These are phyloP conservation scores for Ctenochaetus hawaiiensis DNA, from an alignment of 2,797 vertebrate species.

Conservation along the genomic window DNA sequence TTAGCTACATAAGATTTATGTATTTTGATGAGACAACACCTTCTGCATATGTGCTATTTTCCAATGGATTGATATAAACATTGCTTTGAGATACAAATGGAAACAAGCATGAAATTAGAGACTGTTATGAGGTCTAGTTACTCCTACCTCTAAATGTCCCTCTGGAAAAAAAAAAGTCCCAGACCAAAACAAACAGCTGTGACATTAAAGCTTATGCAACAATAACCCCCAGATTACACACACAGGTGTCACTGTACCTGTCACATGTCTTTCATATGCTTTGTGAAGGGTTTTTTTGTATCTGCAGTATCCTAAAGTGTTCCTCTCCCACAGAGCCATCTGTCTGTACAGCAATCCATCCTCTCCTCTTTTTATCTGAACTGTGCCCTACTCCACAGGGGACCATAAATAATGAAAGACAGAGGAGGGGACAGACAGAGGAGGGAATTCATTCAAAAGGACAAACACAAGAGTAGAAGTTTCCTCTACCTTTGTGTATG, in stretches of 20 bases:
- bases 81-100: constrained; percentile 15
- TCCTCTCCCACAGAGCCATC: constrained; percentile 43
- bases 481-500: too few species aligned
- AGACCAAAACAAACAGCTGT: constrained; percentile 48
- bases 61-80: background rate
- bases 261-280: background rate
- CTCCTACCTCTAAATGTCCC: constrained; percentile 12
- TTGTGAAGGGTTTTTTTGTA: background rate
- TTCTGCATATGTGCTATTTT: background rate
- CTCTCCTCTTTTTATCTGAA: constrained; percentile 31
- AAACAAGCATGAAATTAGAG: background rate
- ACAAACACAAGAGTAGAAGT: background rate
- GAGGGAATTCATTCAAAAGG: constrained; percentile 39
- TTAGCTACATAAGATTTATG: constrained; percentile 18
- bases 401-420: constrained; percentile 73
- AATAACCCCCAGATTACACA: constrained; percentile 32
- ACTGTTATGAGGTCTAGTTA: constrained; percentile 18
- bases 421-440: constrained; percentile 35
- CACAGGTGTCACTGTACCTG: background rate
- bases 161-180: constrained; percentile 18
- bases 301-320: constrained; percentile 12
- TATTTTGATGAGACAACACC: constrained; percentile 11
- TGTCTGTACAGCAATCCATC: constrained; percentile 41
- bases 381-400: constrained; percentile 40
- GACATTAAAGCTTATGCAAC: constrained; percentile 44